A percentile compares a stretch with the other conserved stretches of the same genome.
phyloP scores from a whole-genome alignment of 2,888 invertebrate species.

The Unio pictorum region DNA sequence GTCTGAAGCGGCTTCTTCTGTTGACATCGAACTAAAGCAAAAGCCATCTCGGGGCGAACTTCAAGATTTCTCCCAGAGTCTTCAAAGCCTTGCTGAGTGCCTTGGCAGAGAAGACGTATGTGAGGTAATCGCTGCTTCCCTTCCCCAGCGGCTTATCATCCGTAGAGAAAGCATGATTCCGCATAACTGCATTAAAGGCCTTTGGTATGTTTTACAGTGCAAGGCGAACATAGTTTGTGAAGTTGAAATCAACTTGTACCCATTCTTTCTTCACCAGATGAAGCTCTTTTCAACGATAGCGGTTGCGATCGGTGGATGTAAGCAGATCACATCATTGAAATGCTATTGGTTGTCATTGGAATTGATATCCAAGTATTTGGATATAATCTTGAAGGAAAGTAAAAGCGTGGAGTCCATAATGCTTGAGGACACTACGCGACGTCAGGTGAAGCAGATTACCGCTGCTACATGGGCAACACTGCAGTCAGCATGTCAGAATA shows the following conservation, averaged over 20 bases:
- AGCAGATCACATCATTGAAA: constrained; percentile 43
- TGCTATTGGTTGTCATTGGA: constrained; percentile 56
- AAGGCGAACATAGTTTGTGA: constrained; percentile 38
- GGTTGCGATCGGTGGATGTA: constrained; percentile 36
- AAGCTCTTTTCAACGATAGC: constrained; percentile 49
- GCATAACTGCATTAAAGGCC: constrained; percentile 38
- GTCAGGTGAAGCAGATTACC: constrained; percentile 33
- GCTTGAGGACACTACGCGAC: constrained; percentile 35
- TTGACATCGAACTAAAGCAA: constrained; percentile 15
- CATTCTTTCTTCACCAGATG: constrained; percentile 41
- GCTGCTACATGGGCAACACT: constrained; percentile 61
- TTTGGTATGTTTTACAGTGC: constrained; percentile 31
- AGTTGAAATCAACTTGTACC: constrained; percentile 57
- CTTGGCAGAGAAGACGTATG: constrained; percentile 39
- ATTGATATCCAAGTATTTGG: constrained; percentile 53
- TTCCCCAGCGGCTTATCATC: constrained; percentile 33
- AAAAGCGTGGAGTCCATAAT: constrained; percentile 38
- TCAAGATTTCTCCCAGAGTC: constrained; percentile 45
- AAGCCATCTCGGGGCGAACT: constrained; percentile 40
- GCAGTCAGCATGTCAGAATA: constrained; percentile 50
- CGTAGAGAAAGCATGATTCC: constrained; percentile 43
- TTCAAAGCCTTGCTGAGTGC: constrained; percentile 55
- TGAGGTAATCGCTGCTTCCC: constrained; percentile 26
- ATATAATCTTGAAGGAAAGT: constrained; percentile 34
- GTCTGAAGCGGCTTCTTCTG: constrained; percentile 13